phyloP scores from a whole-genome alignment of 2,113 vertebrate genomes.

The Malurus cyaneus region DNA sequence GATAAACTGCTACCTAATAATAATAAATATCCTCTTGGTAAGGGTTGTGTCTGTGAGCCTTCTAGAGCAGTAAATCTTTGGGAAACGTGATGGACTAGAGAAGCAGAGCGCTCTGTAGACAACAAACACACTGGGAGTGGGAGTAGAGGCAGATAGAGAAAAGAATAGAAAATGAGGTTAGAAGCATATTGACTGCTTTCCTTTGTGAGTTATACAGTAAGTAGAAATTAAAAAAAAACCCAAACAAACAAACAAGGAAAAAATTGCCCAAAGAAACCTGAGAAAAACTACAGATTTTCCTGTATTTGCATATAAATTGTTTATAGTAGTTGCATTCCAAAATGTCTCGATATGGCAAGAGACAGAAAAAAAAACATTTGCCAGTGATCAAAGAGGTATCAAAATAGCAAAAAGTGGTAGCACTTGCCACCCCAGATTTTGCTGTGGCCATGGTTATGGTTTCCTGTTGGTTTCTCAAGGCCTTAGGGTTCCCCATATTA shows the following conservation, averaged over 20 bases:
- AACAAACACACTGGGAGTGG: background rate
- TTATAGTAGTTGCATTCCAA: background rate
- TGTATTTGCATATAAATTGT: background rate
- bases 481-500: background rate
- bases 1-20: background rate
- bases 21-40: constrained; percentile 24
- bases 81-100: background rate
- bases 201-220: background rate
- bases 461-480: background rate
- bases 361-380: background rate
- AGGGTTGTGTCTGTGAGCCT: background rate
- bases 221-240: background rate
- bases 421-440: background rate
- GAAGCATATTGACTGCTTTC: rapidly evolving
- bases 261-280: background rate
- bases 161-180: background rate
- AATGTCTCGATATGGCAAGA: background rate
- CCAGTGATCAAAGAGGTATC: background rate
- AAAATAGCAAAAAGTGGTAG: background rate
- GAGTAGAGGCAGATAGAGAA: background rate
- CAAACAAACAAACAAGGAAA: background rate
- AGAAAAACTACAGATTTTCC: background rate
- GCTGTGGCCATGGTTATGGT: background rate
- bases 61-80: background rate
- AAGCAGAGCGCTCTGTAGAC: background rate